Evolutionary conservation across 2,113 vertebrate genomes (phyloP), one percentile per base, ranked within the genome.

Genomic region (Gasterosteus nipponicus): DNA sequence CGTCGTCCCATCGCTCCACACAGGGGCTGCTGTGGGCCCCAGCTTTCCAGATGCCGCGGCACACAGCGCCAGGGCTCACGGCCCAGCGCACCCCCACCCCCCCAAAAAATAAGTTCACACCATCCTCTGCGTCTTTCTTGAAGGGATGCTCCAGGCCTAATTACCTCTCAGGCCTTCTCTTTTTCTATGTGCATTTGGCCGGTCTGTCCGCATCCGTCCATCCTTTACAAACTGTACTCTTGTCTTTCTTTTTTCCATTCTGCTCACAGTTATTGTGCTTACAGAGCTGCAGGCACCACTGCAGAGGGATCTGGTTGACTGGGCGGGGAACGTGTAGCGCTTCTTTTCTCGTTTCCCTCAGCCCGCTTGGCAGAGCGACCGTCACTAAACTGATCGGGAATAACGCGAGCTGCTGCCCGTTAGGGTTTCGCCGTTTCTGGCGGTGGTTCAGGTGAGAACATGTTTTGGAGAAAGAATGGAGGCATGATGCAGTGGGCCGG

Each of bases 21-120:
- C 79, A 46, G 68, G 56, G 69, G 88, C 90, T 87, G 90, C 89
- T 86, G 88, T 80, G 82, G 80, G 4, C 5, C 5, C 81, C 64
- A 26, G 79, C 78, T 46, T 91, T 92, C 93, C 94, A 95, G 94
- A 95, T 95, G 94, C 91, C 89, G 86, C 69, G 19, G 87, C 85
- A 58, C 81, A 75, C 81, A 89, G 88, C 79, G 88, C 85, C 85
- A 85, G 78, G 73, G 74, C 83, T 85, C 78, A 47, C 82, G 81
- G 76, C 22, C 22, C 22, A 68, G 88, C 39, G 80, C 82, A 75
- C 77, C 85, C 82, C 69, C 77, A 3, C 35, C 35, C 35, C 35
- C 35, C 5, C 5, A 38, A 38, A 70, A 84, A 89, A 91, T 85
- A 90, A 79, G 75, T 87, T 83, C 80, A 85, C 77, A 65, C 79